A percentile compares a stretch with the other conserved stretches of the same genome.
These are phyloP conservation scores for Gouania willdenowi DNA, from an alignment of 2,797 vertebrate genomes.

Conservation along the genomic window DNA sequence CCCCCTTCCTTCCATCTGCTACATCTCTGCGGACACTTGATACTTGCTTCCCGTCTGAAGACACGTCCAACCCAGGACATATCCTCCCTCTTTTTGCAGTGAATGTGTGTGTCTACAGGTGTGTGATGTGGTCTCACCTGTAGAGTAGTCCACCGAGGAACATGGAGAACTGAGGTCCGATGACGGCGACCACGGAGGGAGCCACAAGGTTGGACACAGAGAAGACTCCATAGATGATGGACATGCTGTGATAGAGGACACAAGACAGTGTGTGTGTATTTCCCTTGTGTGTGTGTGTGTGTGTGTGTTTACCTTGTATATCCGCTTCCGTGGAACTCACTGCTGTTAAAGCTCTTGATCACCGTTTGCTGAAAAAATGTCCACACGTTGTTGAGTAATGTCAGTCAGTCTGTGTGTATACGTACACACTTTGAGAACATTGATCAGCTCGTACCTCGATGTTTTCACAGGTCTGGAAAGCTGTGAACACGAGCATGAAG, in stretches of 20 bases:
- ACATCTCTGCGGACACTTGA: too few species aligned
- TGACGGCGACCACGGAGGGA: conserved; percentile 87
- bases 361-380: conserved; percentile 93
- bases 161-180: conserved; percentile 91
- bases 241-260: conserved; percentile 82
- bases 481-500: conserved; percentile 98
- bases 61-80: too few species aligned
- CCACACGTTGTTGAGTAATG: too few species aligned
- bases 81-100: too few species aligned
- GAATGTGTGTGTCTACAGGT: too few species aligned
- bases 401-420: too few species aligned
- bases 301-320: conserved; percentile 87
- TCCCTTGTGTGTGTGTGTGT: too few species aligned
- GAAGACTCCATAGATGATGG: conserved; percentile 95
- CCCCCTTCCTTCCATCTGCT: too few species aligned
- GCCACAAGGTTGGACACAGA: conserved; percentile 93
- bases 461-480: conserved; percentile 96
- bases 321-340: conserved; percentile 91
- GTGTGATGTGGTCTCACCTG: conserved; percentile 74
- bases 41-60: too few species aligned
- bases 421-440: too few species aligned
- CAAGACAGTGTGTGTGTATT: too few species aligned
- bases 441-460: too few species aligned
- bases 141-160: conserved; percentile 91
- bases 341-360: conserved; percentile 88